A percentile compares a stretch with the other conserved stretches of the same genome.
These are phyloP conservation scores for Stomorhina lunata DNA, from an alignment of 2,888 invertebrate genomes.

Conservation along the genomic window DNA sequence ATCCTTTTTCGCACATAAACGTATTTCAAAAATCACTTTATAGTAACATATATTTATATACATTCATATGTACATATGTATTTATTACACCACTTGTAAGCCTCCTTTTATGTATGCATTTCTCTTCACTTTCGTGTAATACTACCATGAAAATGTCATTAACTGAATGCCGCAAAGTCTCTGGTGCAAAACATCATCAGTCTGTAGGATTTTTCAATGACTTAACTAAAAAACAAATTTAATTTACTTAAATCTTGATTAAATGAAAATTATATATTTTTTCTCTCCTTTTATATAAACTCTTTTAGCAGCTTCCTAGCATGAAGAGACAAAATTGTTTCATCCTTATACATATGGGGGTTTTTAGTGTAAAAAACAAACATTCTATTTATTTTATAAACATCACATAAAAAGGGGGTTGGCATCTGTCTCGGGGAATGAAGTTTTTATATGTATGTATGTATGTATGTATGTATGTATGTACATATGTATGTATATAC, in stretches of 20 bases:
- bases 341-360: background rate
- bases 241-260: conserved; percentile 42
- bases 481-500: no score
- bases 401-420: no score
- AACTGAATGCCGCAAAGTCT: background rate
- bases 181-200: background rate
- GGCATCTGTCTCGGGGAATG: no score
- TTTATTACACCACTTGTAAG: no score
- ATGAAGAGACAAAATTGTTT: background rate
- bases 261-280: conserved; percentile 32
- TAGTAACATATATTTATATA: no score
- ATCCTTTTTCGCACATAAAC: no score
- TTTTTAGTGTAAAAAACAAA: conserved; percentile 13
- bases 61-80: no score
- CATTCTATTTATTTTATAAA: background rate
- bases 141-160: conserved; percentile 32
- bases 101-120: no score
- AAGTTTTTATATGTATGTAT: background rate
- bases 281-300: background rate
- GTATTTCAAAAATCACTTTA: no score
- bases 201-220: background rate
- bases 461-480: background rate
- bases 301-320: background rate
- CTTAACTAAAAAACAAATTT: conserved; percentile 16
- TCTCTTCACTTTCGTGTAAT: no score